phyloP scores from a whole-genome alignment of 2,797 vertebrate genomes.

The Chloroceryle amazona region DNA sequence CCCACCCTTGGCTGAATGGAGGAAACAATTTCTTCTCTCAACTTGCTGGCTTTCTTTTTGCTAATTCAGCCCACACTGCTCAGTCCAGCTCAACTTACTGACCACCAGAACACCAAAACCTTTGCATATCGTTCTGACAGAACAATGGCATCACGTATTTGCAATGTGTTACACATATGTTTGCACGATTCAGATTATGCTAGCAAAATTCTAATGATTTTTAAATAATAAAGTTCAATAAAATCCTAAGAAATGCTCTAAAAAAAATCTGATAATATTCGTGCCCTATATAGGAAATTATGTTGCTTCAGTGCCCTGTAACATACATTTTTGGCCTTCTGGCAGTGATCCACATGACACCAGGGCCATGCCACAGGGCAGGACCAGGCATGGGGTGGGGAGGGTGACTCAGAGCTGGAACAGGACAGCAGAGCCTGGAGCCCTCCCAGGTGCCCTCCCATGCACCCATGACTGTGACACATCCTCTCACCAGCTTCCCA shows the following conservation, averaged over 20 bases:
- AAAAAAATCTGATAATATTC: background rate
- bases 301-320: background rate
- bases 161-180: background rate
- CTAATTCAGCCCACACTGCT: background rate
- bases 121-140: background rate
- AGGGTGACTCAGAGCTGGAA: background rate
- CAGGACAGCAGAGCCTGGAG: background rate
- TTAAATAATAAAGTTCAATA: background rate
- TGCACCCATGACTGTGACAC: accelerated
- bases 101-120: background rate
- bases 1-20: background rate
- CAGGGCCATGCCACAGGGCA: background rate
- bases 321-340: background rate
- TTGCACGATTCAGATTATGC: background rate
- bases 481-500: background rate
- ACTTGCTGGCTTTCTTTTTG: background rate
- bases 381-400: background rate
- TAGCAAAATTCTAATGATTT: background rate
- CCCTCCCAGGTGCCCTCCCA: background rate
- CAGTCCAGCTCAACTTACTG: background rate
- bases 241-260: background rate
- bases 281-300: background rate
- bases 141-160: background rate
- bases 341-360: background rate
- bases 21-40: background rate